Base-by-base conservation (phyloP, 2,113 vertebrate species). In the Ammospiza nelsoni region DNA sequence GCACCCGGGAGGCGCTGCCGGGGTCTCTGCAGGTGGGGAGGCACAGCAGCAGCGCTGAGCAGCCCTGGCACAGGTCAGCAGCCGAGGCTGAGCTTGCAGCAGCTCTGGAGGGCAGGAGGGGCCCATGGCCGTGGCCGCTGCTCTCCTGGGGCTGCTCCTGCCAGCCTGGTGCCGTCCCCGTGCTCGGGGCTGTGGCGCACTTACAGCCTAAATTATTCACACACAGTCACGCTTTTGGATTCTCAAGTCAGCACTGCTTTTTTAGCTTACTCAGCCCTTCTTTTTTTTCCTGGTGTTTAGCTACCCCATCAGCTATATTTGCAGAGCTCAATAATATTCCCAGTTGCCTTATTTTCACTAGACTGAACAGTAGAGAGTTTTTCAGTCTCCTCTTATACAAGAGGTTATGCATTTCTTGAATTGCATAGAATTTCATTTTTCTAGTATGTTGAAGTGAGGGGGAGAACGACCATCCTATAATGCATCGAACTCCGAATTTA, bases 161-260 rank as follows among this genome's bases (percentile, higher is more conserved):
- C 43, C 5, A 1, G 15, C 24, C 7, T 4, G 0, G n/a, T 5
- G 39, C 31, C 0, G 0, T 52, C 22, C 72, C 27, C 22, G 63
- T 1, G 4, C 46, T 81, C 77, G 41, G n/a, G 52, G 48, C 52
- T 79, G 25, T 85, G 78, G 39, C 75, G 65, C 15, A 62, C 33
- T 83, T 76, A 23, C 19, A 82, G 22, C 20, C 48, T 75, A 12
- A 66, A 67, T 87, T 86, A 71, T 91, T 89, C 63, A 61, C 72
- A 63, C 33, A 35, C 11, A 28, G 22, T 62, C 84, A 66, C 28
- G 24, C 39, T 77, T 67, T 35, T 23, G 29, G 28, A 18, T 84
- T 81, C 68, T 80, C 51, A 49, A 77, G 58, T 84, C 72, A 90
- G 63, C 59, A 46, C 13, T 49, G 31, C 1, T 67, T 89, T 92